Conservation (phyloP, 2,797 vertebrate species). For the Sebastes taczanowskii region DNA sequence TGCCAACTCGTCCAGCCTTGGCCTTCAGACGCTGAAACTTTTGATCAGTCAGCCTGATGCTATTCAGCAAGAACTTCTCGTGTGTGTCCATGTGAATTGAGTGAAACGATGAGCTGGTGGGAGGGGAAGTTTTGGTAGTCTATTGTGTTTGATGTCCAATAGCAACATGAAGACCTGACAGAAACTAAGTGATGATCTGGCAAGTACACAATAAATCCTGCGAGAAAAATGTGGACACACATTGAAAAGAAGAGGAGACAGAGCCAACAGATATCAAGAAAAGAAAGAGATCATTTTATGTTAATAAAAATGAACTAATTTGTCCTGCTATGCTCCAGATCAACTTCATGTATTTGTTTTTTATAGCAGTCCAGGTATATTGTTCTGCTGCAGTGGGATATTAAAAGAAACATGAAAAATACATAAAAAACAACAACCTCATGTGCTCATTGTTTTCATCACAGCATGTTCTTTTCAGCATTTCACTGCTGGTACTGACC, state of each 20-base stretch:
- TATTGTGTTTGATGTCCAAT: not conserved
- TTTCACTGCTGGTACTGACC: not conserved
- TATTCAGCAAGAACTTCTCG: conserved; percentile 30
- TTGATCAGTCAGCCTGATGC: conserved; percentile 23
- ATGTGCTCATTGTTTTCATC: not conserved
- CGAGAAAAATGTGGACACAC: conserved; percentile 4
- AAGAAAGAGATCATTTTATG: not conserved
- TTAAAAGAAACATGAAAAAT: not conserved
- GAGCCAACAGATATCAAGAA: not conserved
- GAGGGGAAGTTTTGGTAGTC: not conserved
- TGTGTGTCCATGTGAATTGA: conserved; percentile 21
- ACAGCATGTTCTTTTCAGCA: not conserved
- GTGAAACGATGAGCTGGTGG: conserved; percentile 6
- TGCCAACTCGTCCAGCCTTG: conserved; percentile 50
- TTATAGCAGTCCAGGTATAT: not conserved
- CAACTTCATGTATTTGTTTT: not conserved
- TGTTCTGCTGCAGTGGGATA: not conserved
- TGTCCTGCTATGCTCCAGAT: not conserved
- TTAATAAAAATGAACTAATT: not conserved
- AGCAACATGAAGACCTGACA: not conserved
- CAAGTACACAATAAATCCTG: not conserved
- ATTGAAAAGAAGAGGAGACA: not conserved
- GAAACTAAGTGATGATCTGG: not conserved
- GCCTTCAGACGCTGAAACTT: conserved; percentile 33
- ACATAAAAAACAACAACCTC: not conserved